A percentile compares a stretch with the other conserved stretches of the same genome.
These are phyloP conservation scores for Eolophus roseicapilla DNA, from an alignment of 2,113 vertebrate genomes.

Conservation along the genomic window DNA sequence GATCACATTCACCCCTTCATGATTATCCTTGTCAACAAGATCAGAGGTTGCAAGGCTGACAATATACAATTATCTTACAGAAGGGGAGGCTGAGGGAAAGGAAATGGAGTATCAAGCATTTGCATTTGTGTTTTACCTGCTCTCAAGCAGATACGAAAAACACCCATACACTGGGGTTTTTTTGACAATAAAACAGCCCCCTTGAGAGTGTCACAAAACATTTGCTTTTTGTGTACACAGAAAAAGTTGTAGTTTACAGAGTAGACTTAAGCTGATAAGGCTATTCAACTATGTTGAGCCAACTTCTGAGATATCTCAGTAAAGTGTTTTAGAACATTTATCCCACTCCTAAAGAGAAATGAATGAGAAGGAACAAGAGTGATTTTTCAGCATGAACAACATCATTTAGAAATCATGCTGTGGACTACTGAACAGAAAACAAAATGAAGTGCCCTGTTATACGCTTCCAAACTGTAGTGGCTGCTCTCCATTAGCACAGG, in stretches of 20 bases:
- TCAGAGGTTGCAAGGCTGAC: not conserved
- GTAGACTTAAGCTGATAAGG: not conserved
- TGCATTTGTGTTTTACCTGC: not conserved
- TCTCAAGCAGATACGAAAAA: not conserved
- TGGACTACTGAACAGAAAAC: not conserved
- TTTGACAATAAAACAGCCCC: not conserved
- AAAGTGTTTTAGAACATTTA: not conserved
- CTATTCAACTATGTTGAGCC: not conserved
- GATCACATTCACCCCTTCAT: not conserved
- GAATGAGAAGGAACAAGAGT: not conserved
- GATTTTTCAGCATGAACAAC: not conserved
- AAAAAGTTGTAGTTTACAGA: not conserved
- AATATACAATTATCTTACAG: not conserved
- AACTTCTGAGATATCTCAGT: not conserved
- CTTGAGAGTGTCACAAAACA: not conserved
- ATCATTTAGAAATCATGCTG: not conserved
- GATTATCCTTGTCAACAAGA: not conserved
- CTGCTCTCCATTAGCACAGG: not conserved
- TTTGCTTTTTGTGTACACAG: not conserved
- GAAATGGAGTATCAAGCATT: not conserved
- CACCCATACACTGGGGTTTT: not conserved
- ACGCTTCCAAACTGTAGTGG: not conserved
- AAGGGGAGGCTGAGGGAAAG: not conserved
- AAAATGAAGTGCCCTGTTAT: not conserved
- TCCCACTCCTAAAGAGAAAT: not conserved